These are phyloP conservation scores for Callocephalon fimbriatum DNA, from an alignment of 2,113 vertebrate species.

Conservation along the genomic window DNA sequence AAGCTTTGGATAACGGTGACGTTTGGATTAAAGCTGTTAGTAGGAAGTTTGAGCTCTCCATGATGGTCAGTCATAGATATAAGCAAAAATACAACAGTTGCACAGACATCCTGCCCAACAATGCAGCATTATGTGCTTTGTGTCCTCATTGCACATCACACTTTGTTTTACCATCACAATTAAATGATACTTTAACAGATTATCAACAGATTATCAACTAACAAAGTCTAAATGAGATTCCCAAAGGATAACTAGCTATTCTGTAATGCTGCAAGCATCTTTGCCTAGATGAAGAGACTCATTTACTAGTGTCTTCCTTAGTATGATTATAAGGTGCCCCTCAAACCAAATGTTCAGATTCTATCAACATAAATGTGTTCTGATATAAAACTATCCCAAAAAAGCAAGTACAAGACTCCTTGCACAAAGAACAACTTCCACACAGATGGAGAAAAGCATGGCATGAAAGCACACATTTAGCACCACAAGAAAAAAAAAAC, in stretches of 20 bases:
- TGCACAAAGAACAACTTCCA: background rate
- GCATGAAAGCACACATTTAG: background rate
- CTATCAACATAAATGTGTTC: background rate
- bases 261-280: background rate
- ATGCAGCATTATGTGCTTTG: background rate
- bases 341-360: background rate
- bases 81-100: background rate
- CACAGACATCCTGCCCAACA: background rate
- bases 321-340: background rate
- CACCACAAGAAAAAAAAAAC: background rate
- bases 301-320: background rate
- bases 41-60: background rate
- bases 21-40: background rate
- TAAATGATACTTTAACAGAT: background rate
- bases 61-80: background rate
- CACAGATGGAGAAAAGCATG: background rate
- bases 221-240: background rate
- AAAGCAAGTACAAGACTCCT: background rate
- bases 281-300: background rate
- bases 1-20: constrained; percentile 32
- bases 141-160: background rate
- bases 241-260: background rate
- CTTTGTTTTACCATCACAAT: background rate
- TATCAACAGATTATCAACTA: background rate
- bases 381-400: background rate